phyloP scores from a whole-genome alignment of 2,888 invertebrate species.

The Listrodromus nycthemerus region DNA sequence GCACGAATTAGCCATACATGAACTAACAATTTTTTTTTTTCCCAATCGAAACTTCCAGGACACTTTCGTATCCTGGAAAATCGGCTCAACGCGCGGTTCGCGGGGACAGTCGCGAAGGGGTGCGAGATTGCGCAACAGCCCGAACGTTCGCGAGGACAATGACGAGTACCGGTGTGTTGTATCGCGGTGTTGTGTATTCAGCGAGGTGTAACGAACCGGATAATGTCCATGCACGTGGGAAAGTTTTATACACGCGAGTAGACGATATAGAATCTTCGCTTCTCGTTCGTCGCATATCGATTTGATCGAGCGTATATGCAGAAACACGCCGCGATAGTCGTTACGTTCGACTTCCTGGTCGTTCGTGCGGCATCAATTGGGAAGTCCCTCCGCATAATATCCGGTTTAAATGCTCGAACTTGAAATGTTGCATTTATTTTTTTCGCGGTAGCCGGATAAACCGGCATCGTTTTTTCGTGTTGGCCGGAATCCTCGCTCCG shows the following conservation, averaged over 20 bases:
- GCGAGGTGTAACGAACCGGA: background rate
- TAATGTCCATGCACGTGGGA: constrained; percentile 8
- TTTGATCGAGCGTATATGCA: background rate
- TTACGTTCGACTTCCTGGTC: constrained; percentile 3
- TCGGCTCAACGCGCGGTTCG: background rate
- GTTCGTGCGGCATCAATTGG: background rate
- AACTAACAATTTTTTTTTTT: background rate
- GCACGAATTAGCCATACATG: too few species aligned
- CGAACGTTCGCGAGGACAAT: constrained; percentile 20
- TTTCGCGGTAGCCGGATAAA: background rate
- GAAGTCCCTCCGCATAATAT: constrained; percentile 29
- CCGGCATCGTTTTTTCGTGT: background rate
- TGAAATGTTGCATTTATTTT: background rate
- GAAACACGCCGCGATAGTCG: constrained; percentile 1
- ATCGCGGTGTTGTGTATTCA: background rate
- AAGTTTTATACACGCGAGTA: background rate
- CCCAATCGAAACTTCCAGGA: background rate
- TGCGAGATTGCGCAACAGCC: constrained; percentile 35
- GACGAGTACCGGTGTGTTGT: background rate
- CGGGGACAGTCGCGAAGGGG: background rate
- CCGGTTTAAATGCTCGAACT: constrained; percentile 16
- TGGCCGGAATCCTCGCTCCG: background rate
- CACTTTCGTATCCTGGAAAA: background rate
- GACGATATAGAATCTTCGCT: constrained; percentile 17
- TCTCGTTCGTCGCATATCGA: constrained; percentile 20